A percentile compares a stretch with the other conserved stretches of the same genome.
Evolutionary conservation across 2,113 vertebrate genomes (phyloP).

Genomic region (Sisor rabdophorus): DNA sequence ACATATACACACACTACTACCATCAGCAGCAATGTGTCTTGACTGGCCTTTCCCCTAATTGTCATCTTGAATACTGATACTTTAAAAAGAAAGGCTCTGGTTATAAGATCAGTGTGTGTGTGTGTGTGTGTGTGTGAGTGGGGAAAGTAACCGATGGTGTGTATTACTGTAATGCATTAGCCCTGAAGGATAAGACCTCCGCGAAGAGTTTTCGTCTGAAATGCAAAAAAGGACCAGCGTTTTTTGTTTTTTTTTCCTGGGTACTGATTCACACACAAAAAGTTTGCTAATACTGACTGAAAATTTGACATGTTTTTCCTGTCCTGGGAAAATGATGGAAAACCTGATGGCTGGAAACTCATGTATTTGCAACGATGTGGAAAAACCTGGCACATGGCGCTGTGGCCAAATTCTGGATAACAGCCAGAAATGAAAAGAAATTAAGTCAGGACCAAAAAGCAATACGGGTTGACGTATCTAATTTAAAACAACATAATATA

Average conservation of each 20-base stretch:
- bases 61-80: slow-evolving; percentile 26
- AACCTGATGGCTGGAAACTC: not conserved
- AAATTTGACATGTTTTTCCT: not conserved
- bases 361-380: too few relatives aligned
- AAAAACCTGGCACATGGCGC: not conserved
- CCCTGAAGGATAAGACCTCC: slow-evolving; percentile 36
- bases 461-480: not conserved
- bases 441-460: not conserved
- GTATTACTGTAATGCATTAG: slow-evolving; percentile 63
- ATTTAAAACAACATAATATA: not conserved
- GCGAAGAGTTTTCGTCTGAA: slow-evolving; percentile 18
- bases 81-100: slow-evolving; percentile 39
- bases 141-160: slow-evolving; percentile 43
- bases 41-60: slow-evolving; percentile 40
- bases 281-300: not conserved
- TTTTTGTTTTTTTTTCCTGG: not conserved
- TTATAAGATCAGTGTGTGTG: slow-evolving; percentile 58
- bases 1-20: not conserved
- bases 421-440: not conserved
- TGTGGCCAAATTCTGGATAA: not conserved
- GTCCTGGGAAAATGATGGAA: not conserved
- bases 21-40: slow-evolving; percentile 8
- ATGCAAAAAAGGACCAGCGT: not conserved
- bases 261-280: not conserved
- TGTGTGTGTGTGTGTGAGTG: slow-evolving; percentile 43